Base-by-base conservation (phyloP, 2,797 vertebrate species). In the Adrianichthys oophorus region DNA sequence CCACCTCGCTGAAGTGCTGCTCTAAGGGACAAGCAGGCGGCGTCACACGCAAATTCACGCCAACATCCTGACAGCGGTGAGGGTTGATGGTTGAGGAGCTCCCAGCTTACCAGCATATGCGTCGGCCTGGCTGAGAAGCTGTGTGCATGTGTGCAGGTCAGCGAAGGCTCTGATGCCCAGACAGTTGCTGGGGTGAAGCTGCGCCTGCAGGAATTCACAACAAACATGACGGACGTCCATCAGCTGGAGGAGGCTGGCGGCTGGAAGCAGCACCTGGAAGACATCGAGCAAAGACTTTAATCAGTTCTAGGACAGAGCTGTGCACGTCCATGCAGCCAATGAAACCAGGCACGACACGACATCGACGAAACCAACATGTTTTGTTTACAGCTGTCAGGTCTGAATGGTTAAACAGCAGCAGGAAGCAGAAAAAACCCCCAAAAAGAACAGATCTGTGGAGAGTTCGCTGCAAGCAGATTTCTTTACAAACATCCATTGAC, bases 221-320 rank as follows among this genome's bases (percentile, higher is more conserved):
- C 96, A 98, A 71, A 95, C 94, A 80, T 96, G 95, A 19, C 95
- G 92, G 3, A 98, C 97, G 2, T 98, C 96, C 95, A 96, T 95
- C 82, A 98, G 62, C 80, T 98, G 96, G 60, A 98, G 86, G 73
- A 98, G 91, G 41, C 96, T 95, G 60, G 96, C 95, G 58, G 97
- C 96, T 12, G 95, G 95, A 59, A 98, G 85, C 68, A 98, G 88
- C 48, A 98, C 95, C 97, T 98, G 79, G n/a, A 14, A 8, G 2
- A 23, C 3, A 37, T 13, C 32, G 18, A 47, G 1, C 13, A 7
- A 10, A n/a, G 21, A 37, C 10, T 37, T 4, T 12, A 32, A 32
- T 32, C 32, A 12, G 8, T 12, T 32, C 10, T 2, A 2, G 8
- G 10, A 12, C 32, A 32, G 32, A 32, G 32, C 32, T 32, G 32